Conservation (phyloP, 2,888 invertebrate genomes). For the Branchellion lobata region DNA sequence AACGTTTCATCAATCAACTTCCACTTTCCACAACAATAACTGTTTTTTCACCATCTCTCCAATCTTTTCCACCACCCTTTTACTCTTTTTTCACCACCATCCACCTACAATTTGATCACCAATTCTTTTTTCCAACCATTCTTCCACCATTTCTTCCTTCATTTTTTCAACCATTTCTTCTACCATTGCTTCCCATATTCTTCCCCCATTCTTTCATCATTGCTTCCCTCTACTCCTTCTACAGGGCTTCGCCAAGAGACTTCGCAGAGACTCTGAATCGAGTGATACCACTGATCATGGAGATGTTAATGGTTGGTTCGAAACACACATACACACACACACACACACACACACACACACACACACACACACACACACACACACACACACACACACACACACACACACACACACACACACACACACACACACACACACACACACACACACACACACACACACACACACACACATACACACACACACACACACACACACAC, state of each 20-base stretch:
- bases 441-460: neutral
- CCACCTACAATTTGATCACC: no score
- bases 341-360: neutral
- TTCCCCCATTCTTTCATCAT: no score
- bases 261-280: slow-evolving; percentile 26
- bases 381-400: neutral
- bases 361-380: neutral
- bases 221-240: no score
- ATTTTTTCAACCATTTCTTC: no score
- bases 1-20: neutral
- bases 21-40: neutral
- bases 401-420: neutral
- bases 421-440: neutral
- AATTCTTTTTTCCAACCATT: no score
- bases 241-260: neutral
- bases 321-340: no score
- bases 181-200: no score
- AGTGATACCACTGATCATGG: slow-evolving; percentile 28
- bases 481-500: neutral
- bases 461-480: neutral
- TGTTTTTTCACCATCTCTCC: neutral
- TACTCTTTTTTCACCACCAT: no score
- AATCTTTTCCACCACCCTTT: neutral
- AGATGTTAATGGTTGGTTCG: neutral
- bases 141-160: neutral